Percentiles rank a stretch among this genome's conserved stretches.
These are phyloP conservation scores for Neodon shergylaensis DNA, from an alignment of 2,113 vertebrate species.

Conservation along the genomic window DNA sequence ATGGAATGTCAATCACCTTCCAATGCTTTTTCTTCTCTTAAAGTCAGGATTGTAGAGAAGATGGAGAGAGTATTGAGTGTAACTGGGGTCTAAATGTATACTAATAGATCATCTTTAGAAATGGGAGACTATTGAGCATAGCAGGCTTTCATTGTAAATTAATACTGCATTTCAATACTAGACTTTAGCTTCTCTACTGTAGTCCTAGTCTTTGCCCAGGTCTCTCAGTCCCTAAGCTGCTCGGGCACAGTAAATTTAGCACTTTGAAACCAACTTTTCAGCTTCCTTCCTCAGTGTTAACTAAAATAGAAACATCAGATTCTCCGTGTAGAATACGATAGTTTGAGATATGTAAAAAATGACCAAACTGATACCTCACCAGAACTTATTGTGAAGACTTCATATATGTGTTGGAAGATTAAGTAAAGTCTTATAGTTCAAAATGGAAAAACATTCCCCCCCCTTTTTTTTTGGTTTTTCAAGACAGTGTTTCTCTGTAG, in stretches of 20 bases:
- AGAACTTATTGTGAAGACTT: slow-evolving; percentile 21
- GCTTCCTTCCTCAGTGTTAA: slow-evolving; percentile 5
- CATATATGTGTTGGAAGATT: background rate
- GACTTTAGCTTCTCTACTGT: background rate
- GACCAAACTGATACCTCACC: background rate
- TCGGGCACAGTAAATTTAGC: background rate
- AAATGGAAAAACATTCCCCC: background rate
- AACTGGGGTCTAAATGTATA: background rate
- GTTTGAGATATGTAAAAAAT: slow-evolving; percentile 6
- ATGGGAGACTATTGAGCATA: background rate
- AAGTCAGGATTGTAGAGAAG: slow-evolving; percentile 10
- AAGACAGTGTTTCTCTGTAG: too few species aligned
- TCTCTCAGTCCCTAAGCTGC: background rate
- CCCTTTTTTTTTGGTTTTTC: too few species aligned
- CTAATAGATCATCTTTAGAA: background rate
- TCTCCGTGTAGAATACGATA: background rate
- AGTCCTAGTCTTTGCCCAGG: background rate
- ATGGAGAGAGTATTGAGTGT: background rate
- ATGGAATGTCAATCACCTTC: background rate
- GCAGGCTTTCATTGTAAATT: background rate
- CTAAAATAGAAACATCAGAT: slow-evolving; percentile 23
- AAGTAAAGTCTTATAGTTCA: background rate
- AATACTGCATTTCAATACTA: background rate
- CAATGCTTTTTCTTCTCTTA: background rate
- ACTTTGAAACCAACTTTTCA: background rate